phyloP scores from a whole-genome alignment of 64 coral and sea anemone genomes.

The Orbicella faveolata region DNA sequence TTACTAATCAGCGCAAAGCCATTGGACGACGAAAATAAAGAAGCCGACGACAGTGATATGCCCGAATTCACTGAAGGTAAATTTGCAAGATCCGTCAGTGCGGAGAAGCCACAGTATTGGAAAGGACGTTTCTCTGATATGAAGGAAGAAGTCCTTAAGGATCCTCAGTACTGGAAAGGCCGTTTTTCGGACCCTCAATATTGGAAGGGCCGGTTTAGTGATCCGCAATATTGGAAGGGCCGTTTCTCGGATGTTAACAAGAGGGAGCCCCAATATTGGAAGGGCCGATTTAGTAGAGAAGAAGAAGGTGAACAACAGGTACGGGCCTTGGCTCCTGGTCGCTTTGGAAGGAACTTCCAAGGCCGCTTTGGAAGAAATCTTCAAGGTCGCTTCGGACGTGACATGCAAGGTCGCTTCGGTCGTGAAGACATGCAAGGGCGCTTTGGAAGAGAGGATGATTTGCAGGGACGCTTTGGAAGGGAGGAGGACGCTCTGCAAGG shows the following conservation, averaged over 20 bases:
- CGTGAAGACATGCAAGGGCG: constrained; percentile 49
- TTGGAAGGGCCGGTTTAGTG: constrained; percentile 50
- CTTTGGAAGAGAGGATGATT: constrained; percentile 31
- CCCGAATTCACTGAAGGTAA: constrained; percentile 2
- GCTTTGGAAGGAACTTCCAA: constrained; percentile 52
- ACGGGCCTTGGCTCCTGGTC: constrained; percentile 25
- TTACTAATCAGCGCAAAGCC: constrained; percentile 21
- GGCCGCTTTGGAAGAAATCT: constrained; percentile 29
- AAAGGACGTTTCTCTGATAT: constrained; percentile 45
- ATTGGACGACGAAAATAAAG: constrained; percentile 6
- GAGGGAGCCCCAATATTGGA: constrained; percentile 57
- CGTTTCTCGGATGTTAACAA: constrained; percentile 42
- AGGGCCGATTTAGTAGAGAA: constrained; percentile 49
- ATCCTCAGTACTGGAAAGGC: constrained; percentile 65
- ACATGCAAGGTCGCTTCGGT: constrained; percentile 47
- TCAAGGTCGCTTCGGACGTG: constrained; percentile 40
- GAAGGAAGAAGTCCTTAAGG: not conserved
- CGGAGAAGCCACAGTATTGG: constrained; percentile 35
- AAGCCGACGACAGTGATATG: not conserved
- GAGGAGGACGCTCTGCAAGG: constrained; percentile 11
- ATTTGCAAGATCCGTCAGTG: constrained; percentile 3
- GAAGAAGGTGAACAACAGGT: not conserved
- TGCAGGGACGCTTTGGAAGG: constrained; percentile 48
- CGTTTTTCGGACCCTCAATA: constrained; percentile 47
- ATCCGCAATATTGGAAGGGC: constrained; percentile 34